Evolutionary conservation across 2,888 invertebrate species (phyloP).

Genomic region (Volucella inanis): DNA sequence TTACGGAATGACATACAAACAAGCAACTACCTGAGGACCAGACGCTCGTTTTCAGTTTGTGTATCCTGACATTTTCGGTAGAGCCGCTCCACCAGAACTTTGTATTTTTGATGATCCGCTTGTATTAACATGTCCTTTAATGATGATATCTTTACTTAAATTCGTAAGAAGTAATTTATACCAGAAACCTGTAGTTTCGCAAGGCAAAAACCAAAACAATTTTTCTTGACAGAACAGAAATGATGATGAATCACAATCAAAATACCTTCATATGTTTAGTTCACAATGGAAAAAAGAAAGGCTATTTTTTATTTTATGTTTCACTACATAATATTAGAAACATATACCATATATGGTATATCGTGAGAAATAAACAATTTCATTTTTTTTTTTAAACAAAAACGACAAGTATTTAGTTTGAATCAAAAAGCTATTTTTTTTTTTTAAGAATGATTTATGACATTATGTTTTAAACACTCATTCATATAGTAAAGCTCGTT

Average conservation of each 20-base stretch:
- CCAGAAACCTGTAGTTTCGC: background rate
- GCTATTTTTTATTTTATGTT: background rate
- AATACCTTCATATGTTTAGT: background rate
- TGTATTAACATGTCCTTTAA: constrained; percentile 78
- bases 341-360: no score
- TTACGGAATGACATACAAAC: background rate
- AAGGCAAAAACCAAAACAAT: constrained; percentile 19
- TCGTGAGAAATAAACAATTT: no score
- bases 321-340: no score
- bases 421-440: no score
- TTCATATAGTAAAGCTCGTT: no score
- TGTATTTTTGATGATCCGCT: constrained; percentile 79
- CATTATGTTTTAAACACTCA: no score
- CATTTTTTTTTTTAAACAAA: no score
- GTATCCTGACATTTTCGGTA: constrained; percentile 80
- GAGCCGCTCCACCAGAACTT: constrained; percentile 79
- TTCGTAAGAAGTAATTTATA: background rate
- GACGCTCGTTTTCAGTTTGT: constrained; percentile 82
- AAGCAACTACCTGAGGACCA: constrained; percentile 79
- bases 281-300: background rate
- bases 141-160: constrained; percentile 41
- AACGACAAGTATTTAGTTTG: no score
- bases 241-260: background rate
- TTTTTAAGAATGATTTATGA: no score
- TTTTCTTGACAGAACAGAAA: constrained; percentile 14